Conservation (phyloP, 1,140 invertebrate species). For the Mycetomoellerius zeteki region DNA sequence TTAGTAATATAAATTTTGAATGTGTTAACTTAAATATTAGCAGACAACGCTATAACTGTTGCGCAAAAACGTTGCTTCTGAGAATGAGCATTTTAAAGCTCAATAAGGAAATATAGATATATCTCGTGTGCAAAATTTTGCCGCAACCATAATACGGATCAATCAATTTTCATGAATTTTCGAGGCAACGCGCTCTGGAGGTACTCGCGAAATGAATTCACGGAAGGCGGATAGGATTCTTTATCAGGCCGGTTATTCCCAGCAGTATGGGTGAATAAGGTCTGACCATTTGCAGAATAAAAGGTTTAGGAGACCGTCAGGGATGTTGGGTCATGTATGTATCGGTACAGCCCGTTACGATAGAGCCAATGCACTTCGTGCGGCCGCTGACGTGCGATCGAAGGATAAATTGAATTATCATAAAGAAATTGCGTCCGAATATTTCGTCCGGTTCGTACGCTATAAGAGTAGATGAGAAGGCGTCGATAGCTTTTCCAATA, state of each 20-base stretch:
- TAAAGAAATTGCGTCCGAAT: conserved; percentile 80
- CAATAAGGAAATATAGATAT: background rate
- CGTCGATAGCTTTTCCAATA: conserved; percentile 77
- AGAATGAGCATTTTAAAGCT: background rate
- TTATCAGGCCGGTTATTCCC: conserved; percentile 50
- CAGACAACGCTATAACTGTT: background rate
- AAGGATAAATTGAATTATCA: conserved; percentile 80
- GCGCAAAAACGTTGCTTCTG: background rate
- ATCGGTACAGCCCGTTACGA: conserved; percentile 55
- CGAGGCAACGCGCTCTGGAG: background rate
- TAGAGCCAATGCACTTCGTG: conserved; percentile 23
- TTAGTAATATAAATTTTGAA: background rate
- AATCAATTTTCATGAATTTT: conserved; percentile 67
- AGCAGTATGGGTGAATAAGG: conserved; percentile 69
- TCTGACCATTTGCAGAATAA: conserved; percentile 75
- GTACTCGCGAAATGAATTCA: conserved; percentile 70
- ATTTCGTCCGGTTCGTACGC: conserved; percentile 74
- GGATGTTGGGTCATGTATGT: conserved; percentile 63
- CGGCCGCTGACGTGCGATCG: conserved; percentile 44
- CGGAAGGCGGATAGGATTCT: conserved; percentile 64
- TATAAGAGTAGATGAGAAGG: conserved; percentile 77
- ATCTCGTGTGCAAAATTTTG: conserved; percentile 51
- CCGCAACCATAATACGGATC: background rate
- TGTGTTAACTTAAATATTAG: conserved; percentile 14
- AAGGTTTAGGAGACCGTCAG: conserved; percentile 41